Conservation (phyloP, 92 coral and sea anemone genomes). For the Porites evermanni region DNA sequence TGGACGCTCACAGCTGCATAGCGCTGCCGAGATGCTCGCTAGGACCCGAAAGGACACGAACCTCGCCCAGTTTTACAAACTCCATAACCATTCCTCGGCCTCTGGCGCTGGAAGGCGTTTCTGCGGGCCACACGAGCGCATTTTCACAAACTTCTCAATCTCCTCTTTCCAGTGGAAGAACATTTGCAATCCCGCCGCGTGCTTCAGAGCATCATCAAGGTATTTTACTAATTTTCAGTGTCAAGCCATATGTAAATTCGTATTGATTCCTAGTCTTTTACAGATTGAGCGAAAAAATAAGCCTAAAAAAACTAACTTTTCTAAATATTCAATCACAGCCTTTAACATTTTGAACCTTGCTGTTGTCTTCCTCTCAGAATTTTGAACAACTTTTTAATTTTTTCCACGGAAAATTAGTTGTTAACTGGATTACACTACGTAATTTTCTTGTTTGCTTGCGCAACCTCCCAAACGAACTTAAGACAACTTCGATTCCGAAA, state of each 20-base stretch:
- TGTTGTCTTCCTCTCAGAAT: too few species aligned
- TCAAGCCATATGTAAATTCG: too few species aligned
- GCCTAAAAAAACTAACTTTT: too few species aligned
- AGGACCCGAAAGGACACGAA: constrained; percentile 25
- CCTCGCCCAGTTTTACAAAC: constrained; percentile 40
- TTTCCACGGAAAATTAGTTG: neutral
- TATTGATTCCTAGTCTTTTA: too few species aligned
- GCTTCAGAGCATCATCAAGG: constrained; percentile 39
- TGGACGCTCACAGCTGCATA: constrained; percentile 22
- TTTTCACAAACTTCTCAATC: constrained; percentile 35
- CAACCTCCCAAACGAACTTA: neutral
- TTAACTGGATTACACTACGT: neutral
- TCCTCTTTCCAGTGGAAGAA: constrained; percentile 28
- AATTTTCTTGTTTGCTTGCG: constrained; percentile 14
- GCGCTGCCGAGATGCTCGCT: constrained; percentile 27
- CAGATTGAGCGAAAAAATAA: too few species aligned
- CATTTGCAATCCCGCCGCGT: constrained; percentile 24
- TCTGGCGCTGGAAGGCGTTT: constrained; percentile 36
- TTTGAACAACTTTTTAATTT: neutral
- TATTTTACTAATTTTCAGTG: neutral
- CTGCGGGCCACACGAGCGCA: constrained; percentile 20
- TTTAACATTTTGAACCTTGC: too few species aligned
- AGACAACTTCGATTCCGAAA: neutral
- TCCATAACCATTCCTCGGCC: constrained; percentile 37
- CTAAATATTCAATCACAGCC: too few species aligned